Percentiles rank a stretch among this genome's conserved stretches.
phyloP scores from a whole-genome alignment of 2,888 invertebrate genomes.

The Tenthredo scrophulariae region DNA sequence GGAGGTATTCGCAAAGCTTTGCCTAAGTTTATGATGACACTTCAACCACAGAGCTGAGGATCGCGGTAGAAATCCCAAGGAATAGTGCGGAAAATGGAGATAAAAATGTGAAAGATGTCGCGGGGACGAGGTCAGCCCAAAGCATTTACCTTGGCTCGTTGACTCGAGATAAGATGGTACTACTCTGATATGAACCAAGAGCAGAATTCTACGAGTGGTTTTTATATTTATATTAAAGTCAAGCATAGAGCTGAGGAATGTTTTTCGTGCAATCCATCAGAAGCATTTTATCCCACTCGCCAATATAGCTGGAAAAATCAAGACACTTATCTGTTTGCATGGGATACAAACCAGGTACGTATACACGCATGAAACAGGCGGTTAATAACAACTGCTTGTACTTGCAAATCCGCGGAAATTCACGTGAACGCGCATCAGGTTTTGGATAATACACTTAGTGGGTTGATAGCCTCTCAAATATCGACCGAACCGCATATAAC shows the following conservation, averaged over 20 bases:
- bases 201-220: background rate
- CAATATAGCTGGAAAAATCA: background rate
- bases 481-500: background rate
- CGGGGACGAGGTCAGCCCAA: constrained; percentile 29
- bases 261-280: background rate
- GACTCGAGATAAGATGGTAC: constrained; percentile 21
- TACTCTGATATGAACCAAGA: constrained; percentile 16
- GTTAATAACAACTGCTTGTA: constrained; percentile 8
- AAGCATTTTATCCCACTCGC: background rate
- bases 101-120: constrained; percentile 39
- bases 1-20: constrained; percentile 28
- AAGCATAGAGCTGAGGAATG: background rate
- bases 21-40: constrained; percentile 47
- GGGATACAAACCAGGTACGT: background rate
- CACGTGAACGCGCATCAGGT: constrained; percentile 11
- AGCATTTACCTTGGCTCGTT: constrained; percentile 38
- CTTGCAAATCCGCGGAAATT: constrained; percentile 8
- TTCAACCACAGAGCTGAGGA: constrained; percentile 29
- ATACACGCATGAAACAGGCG: background rate
- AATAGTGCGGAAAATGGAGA: constrained; percentile 40
- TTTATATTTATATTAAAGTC: background rate
- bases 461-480: constrained; percentile 16
- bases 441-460: constrained; percentile 1
- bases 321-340: background rate
- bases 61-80: background rate